Evolutionary conservation across 2,797 vertebrate genomes (phyloP).

Genomic region (Ceryle rudis): DNA sequence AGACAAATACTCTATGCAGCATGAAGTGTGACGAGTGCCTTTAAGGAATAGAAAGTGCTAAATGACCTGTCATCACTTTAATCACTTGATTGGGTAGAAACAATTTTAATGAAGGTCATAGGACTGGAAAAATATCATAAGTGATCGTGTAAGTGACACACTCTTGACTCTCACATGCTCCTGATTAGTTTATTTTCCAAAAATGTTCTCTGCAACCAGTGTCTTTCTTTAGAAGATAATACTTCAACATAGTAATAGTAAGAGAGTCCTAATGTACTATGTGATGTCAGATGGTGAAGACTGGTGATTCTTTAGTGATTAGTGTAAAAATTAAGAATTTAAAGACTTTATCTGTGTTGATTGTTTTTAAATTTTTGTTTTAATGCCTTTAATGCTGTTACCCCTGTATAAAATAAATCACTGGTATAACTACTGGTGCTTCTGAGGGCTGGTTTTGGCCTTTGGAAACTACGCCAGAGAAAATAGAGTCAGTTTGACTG

Average conservation of each 20-base stretch:
- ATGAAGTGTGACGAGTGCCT: conserved; percentile 23
- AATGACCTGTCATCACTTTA: conserved; percentile 61
- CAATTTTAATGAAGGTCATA: conserved; percentile 63
- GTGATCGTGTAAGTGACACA: background rate
- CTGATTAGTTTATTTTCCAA: background rate
- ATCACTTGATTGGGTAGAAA: conserved; percentile 37
- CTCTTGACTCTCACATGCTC: background rate
- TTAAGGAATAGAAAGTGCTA: conserved; percentile 33
- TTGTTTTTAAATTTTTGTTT: conserved; percentile 4
- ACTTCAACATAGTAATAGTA: background rate
- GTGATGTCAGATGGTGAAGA: conserved; percentile 9
- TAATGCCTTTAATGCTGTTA: conserved; percentile 23
- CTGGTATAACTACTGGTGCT: background rate
- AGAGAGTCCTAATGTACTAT: background rate
- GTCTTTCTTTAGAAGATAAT: background rate
- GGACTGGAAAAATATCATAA: conserved; percentile 13
- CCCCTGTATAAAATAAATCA: conserved; percentile 36
- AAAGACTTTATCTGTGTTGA: background rate
- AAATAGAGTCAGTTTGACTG: background rate
- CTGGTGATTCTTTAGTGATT: background rate
- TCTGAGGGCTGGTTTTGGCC: background rate
- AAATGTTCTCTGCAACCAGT: background rate
- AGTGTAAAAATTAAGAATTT: background rate
- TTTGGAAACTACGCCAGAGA: conserved; percentile 20
- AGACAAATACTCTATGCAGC: background rate